phyloP scores from a whole-genome alignment of 2,888 invertebrate species.

The Drosophila pegasa region DNA sequence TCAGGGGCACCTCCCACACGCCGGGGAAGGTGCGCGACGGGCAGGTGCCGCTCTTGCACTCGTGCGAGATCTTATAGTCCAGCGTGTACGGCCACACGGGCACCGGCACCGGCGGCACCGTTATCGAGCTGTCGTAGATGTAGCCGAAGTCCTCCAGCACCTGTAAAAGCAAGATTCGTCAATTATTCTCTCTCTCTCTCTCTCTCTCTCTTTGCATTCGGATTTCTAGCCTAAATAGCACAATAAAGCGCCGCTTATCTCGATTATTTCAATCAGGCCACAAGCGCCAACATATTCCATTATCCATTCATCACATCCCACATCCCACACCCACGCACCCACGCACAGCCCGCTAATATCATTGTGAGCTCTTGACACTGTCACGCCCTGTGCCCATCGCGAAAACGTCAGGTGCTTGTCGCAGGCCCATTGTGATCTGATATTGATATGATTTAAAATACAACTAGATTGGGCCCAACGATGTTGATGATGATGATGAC shows the following conservation, averaged over 20 bases:
- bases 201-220: neutral
- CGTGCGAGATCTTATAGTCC: slow-evolving; percentile 96
- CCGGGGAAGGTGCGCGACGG: slow-evolving; percentile 95
- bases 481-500: slow-evolving; percentile 11
- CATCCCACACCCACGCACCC: slow-evolving; percentile 7
- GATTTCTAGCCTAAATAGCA: neutral
- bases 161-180: slow-evolving; percentile 83
- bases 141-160: slow-evolving; percentile 96
- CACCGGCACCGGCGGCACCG: slow-evolving; percentile 91
- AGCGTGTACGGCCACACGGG: slow-evolving; percentile 98
- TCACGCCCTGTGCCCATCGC: slow-evolving; percentile 14
- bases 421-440: slow-evolving; percentile 57
- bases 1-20: slow-evolving; percentile 97
- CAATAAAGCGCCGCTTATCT: slow-evolving; percentile 30
- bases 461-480: slow-evolving; percentile 21
- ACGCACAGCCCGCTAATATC: neutral
- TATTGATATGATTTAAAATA: slow-evolving; percentile 71
- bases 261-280: slow-evolving; percentile 38
- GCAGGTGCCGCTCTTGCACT: slow-evolving; percentile 96
- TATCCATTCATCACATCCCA: slow-evolving; percentile 50
- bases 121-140: slow-evolving; percentile 96
- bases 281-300: slow-evolving; percentile 23
- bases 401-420: slow-evolving; percentile 22
- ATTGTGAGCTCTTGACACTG: slow-evolving; percentile 7
- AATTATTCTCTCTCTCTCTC: too few species aligned